Evolutionary conservation across 2,113 vertebrate species (phyloP), one percentile per base, ranked within the genome.

Genomic region (Festucalex cinctus): DNA sequence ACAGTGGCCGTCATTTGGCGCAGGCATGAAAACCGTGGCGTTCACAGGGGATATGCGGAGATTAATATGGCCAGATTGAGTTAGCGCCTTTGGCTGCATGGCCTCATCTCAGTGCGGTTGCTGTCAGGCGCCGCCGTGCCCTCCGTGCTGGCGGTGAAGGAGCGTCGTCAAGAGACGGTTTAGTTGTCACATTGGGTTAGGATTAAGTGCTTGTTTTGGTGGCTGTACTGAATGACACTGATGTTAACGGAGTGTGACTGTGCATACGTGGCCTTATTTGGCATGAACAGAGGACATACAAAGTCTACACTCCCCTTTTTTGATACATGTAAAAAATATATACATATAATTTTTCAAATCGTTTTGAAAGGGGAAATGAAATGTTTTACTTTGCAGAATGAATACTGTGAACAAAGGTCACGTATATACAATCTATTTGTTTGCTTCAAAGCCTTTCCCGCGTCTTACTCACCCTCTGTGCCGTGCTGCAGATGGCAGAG

Each of bases 401-500:
- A 26, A 13, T 54, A 22, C 51, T 22, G 43, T 44, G 9, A n/a
- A 32, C 28, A 58, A 58, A 59, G 57, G 19, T 37, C 13, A 37
- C 10, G 43, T 68, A 65, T 46, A 44, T 35, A 75, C n/a, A 6
- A 12, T 53, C 8, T 51, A 53, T 61, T 56, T 72, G 35, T 69
- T 63, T 72, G 35, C 39, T 67, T 62, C 37, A 58, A 13, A 62
- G 66, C 48, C 37, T 17, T 54, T 62, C 35, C 68, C 63, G 56
- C 58, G 28, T 16, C 28, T 51, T 62, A 88, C 94, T 94, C 91
- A 99, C 97, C 74, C 96, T 93, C 89, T 99, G 96, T 1, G 95
- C 95, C 4, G 97, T 98, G 78, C 94, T 99, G 86, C 95, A 98
- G 91, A 99, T 94, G 51, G 97, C 97, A 0, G 95, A 95, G 86